Percentiles rank a stretch among this genome's conserved stretches.
Conservation (phyloP, 2,888 invertebrate species). For the Melanostoma scalare region DNA sequence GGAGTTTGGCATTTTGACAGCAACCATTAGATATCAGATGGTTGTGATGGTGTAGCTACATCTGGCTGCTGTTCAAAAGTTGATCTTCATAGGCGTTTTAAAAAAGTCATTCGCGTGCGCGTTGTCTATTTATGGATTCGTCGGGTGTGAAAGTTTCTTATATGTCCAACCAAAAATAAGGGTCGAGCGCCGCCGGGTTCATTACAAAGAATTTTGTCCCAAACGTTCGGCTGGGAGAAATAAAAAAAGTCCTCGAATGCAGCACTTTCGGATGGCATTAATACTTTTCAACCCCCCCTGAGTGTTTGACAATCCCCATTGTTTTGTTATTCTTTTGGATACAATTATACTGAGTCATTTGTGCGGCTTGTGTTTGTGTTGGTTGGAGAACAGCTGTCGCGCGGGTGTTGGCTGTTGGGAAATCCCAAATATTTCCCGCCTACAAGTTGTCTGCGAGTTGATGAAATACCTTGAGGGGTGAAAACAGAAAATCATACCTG, state of each 20-base stretch:
- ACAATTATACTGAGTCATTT: conserved; percentile 64
- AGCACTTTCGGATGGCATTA: conserved; percentile 18
- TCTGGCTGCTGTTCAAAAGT: conserved; percentile 50
- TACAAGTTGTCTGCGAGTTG: conserved; percentile 45
- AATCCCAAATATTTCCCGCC: conserved; percentile 56
- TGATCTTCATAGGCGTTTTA: conserved; percentile 36
- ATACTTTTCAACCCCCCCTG: conserved; percentile 10
- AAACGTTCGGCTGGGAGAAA: too few species aligned
- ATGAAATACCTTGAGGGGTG: conserved; percentile 43
- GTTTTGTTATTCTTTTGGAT: conserved; percentile 10
- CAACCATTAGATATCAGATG: conserved; percentile 20
- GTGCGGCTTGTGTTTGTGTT: conserved; percentile 21
- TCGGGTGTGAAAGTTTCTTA: not conserved
- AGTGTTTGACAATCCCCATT: conserved; percentile 5
- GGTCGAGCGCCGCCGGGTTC: too few species aligned
- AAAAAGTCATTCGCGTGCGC: conserved; percentile 54
- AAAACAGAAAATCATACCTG: conserved; percentile 43
- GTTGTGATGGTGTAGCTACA: conserved; percentile 26
- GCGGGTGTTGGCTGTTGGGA: conserved; percentile 47
- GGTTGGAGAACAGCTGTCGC: conserved; percentile 45
- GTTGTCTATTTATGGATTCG: conserved; percentile 63
- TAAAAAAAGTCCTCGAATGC: too few species aligned
- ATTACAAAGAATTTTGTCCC: too few species aligned
- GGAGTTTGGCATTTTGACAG: conserved; percentile 49
- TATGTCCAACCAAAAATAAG: too few species aligned